These are phyloP conservation scores for Chloropsis cyanopogon DNA, from an alignment of 2,113 vertebrate genomes.

Conservation along the genomic window DNA sequence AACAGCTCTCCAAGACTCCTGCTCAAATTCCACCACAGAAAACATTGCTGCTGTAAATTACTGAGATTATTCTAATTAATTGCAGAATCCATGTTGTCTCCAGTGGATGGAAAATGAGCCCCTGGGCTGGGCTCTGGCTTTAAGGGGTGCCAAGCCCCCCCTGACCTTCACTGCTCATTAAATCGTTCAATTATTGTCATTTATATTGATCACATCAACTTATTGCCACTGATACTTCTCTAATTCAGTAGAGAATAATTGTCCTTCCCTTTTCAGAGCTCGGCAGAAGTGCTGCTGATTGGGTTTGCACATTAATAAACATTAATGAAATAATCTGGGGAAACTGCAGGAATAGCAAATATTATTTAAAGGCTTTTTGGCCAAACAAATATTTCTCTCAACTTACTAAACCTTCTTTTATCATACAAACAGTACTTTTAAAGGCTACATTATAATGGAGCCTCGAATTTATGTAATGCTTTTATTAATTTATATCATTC, in stretches of 20 bases:
- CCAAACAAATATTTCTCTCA: background rate
- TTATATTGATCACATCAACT: background rate
- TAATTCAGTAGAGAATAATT: background rate
- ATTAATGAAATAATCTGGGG: background rate
- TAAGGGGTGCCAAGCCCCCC: background rate
- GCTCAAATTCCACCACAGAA: accelerated
- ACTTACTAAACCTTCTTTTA: background rate
- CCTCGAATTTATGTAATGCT: background rate
- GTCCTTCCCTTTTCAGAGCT: background rate
- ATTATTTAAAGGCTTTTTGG: background rate
- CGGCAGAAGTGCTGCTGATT: background rate
- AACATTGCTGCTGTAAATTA: background rate
- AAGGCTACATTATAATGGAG: background rate
- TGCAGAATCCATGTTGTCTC: background rate
- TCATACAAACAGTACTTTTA: background rate
- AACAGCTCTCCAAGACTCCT: background rate
- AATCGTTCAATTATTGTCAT: background rate
- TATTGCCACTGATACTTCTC: background rate
- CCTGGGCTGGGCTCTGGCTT: background rate
- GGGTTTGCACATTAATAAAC: background rate
- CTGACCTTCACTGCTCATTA: background rate
- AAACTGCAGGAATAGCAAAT: background rate
- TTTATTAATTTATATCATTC: background rate
- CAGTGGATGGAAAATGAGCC: background rate
- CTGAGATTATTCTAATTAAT: background rate